Evolutionary conservation across 1,140 invertebrate genomes (phyloP).

Genomic region (Bombus haemorrhoidalis): DNA sequence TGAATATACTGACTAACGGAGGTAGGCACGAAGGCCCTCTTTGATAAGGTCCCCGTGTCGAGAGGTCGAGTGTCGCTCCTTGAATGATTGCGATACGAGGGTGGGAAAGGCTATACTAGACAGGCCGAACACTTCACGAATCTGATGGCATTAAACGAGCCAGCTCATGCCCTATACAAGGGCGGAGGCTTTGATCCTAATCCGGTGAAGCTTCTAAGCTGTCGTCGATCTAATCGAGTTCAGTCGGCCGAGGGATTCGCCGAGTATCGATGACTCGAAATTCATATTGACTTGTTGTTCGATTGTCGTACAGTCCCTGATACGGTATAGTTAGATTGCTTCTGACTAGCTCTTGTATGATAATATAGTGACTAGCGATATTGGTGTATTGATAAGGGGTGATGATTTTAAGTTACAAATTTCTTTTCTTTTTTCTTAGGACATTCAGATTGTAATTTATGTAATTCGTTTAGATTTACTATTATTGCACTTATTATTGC

Average conservation of each 20-base stretch:
- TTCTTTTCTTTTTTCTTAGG: too few relatives aligned
- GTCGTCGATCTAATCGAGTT: conserved; percentile 64
- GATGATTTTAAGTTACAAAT: too few relatives aligned
- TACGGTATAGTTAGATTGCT: neutral
- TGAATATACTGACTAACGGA: conserved; percentile 56
- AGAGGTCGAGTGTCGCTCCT: conserved; percentile 46
- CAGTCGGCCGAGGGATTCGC: conserved; percentile 15
- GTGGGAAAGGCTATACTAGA: conserved; percentile 25
- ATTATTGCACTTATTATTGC: too few relatives aligned
- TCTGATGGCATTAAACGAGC: conserved; percentile 60
- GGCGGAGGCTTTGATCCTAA: conserved; percentile 61
- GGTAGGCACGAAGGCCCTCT: conserved; percentile 60
- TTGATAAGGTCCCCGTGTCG: conserved; percentile 57
- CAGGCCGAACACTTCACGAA: conserved; percentile 40
- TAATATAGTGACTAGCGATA: neutral
- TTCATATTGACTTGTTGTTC: conserved; percentile 47
- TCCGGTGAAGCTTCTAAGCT: conserved; percentile 53
- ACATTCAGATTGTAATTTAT: too few relatives aligned
- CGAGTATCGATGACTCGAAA: conserved; percentile 49
- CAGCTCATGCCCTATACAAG: conserved; percentile 37
- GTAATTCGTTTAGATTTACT: too few relatives aligned
- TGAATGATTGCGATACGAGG: conserved; percentile 46
- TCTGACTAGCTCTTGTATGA: neutral
- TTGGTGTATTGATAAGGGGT: too few relatives aligned
- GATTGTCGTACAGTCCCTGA: neutral